Evolutionary conservation across 2,113 vertebrate species (phyloP).

Genomic region (rabbit (Oryctolagus cuniculus)): mOryCun1.1 NC_091441.1:123133501-123134000

Average conservation of each 20-base stretch:
- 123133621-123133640: neutral
- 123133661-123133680: neutral
- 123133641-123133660: neutral
- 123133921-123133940: too few relatives aligned
- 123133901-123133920: too few relatives aligned
- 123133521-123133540: too few relatives aligned
- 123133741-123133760: neutral
- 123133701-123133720: neutral
- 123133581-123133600: neutral
- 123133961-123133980: too few relatives aligned
- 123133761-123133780: neutral
- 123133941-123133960: too few relatives aligned
- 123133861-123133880: too few relatives aligned
- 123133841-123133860: too few relatives aligned
- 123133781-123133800: neutral
- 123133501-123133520: too few relatives aligned
- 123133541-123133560: neutral
- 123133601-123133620: neutral
- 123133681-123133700: neutral
- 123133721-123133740: neutral
- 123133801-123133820: too few relatives aligned
- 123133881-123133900: too few relatives aligned
- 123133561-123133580: neutral
- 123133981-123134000: too few relatives aligned
- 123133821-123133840: too few relatives aligned